phyloP scores from a whole-genome alignment of 2,888 invertebrate genomes.

The Clitarchus hookeri region DNA sequence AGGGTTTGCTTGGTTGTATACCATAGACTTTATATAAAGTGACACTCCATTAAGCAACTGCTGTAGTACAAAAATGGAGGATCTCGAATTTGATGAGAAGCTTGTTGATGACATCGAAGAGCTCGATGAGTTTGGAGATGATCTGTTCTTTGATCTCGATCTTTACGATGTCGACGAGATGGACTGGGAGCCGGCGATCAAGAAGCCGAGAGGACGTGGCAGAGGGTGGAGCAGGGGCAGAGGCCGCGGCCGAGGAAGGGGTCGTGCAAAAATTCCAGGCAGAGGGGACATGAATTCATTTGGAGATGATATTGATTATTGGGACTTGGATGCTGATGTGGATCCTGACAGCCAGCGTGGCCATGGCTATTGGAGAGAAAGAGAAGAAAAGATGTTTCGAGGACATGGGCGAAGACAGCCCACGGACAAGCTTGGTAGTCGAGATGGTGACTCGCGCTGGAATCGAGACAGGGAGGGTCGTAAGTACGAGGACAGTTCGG shows the following conservation, averaged over 20 bases:
- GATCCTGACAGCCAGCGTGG: not conserved
- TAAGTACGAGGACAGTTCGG: not conserved
- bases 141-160: not conserved
- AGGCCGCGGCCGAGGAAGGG: not conserved
- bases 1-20: no score
- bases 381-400: not conserved
- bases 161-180: not conserved
- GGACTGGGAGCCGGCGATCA: not conserved
- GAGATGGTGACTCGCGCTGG: not conserved
- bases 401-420: not conserved
- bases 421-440: not conserved
- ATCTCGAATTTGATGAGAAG: not conserved
- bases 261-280: not conserved
- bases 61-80: not conserved
- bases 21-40: not conserved
- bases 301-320: not conserved
- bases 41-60: not conserved
- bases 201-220: not conserved
- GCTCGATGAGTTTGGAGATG: conserved; percentile 8
- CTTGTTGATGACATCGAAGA: not conserved
- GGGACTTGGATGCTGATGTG: not conserved
- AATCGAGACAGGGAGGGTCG: not conserved
- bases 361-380: conserved; percentile 5
- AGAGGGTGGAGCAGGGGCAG: not conserved
- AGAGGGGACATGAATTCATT: not conserved